Percentiles rank a stretch among this genome's conserved stretches.
Evolutionary conservation across 2,888 invertebrate genomes (phyloP).

Genomic region (Dolichomitus sp.): DNA sequence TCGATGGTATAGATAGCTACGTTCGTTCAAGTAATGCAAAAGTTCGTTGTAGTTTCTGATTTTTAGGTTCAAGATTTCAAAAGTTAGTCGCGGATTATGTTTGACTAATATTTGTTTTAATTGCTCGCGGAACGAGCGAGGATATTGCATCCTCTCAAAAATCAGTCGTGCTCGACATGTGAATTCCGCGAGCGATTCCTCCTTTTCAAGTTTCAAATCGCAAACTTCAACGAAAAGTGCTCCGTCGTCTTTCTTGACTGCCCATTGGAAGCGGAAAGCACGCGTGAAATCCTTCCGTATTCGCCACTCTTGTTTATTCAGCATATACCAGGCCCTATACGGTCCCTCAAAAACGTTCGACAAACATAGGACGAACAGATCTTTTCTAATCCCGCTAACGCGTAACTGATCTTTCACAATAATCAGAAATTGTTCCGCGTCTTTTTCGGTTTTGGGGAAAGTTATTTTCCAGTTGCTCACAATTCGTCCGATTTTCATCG

Average conservation of each 20-base stretch:
- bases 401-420: constrained; percentile 58
- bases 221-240: constrained; percentile 53
- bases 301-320: constrained; percentile 50
- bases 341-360: constrained; percentile 65
- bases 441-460: constrained; percentile 56
- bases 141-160: constrained; percentile 60
- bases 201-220: constrained; percentile 55
- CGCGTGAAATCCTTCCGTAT: constrained; percentile 58
- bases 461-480: constrained; percentile 60
- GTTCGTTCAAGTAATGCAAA: constrained; percentile 45
- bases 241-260: constrained; percentile 56
- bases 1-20: constrained; percentile 25
- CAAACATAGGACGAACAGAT: constrained; percentile 57
- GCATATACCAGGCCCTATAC: constrained; percentile 62
- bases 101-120: constrained; percentile 55
- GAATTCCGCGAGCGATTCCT: constrained; percentile 58
- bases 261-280: constrained; percentile 63
- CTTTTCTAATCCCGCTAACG: constrained; percentile 48
- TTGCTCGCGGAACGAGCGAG: constrained; percentile 54
- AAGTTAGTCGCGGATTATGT: constrained; percentile 52
- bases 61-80: constrained; percentile 37
- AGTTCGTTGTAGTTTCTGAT: constrained; percentile 36
- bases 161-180: constrained; percentile 58
- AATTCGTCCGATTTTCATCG: constrained; percentile 59
- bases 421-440: constrained; percentile 61